Percentiles rank a stretch among this genome's conserved stretches.
Conservation (phyloP, 23 tunicate species). For the Clavelina lepadiformis region DNA sequence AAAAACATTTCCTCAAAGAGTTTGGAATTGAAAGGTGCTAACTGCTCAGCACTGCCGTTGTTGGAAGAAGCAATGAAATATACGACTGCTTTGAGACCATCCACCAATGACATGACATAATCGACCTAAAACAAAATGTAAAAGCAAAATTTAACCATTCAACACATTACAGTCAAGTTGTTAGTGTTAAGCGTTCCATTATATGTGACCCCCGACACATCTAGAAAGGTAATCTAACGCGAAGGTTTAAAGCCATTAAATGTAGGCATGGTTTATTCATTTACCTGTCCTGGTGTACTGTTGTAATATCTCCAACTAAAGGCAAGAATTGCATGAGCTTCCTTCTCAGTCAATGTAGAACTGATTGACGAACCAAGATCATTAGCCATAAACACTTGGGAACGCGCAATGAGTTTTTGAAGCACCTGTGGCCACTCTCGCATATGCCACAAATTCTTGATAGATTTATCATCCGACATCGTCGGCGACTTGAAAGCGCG, state of each 20-base stretch:
- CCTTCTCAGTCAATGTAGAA: background rate
- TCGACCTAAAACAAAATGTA: background rate
- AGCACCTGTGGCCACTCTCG: conserved; percentile 30
- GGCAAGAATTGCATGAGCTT: background rate
- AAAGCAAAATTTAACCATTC: too few species aligned
- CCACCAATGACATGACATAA: too few species aligned
- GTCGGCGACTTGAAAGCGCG: conserved; percentile 1
- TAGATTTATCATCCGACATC: background rate
- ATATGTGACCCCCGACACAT: too few species aligned
- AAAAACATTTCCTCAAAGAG: too few species aligned
- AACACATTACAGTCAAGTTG: too few species aligned
- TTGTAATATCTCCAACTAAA: conserved; percentile 24
- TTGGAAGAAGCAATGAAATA: too few species aligned
- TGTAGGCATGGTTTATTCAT: background rate
- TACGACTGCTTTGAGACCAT: too few species aligned
- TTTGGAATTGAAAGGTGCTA: too few species aligned
- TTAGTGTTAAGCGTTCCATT: too few species aligned
- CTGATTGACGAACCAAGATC: background rate
- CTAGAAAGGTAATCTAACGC: background rate
- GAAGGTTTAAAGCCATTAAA: background rate
- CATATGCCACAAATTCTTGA: conserved; percentile 11
- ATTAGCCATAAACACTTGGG: background rate
- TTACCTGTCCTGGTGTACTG: conserved; percentile 20
- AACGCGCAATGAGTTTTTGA: conserved; percentile 1
- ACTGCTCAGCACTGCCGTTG: too few species aligned